Evolutionary conservation across 2,888 invertebrate species (phyloP), one percentile per base, ranked within the genome.

Genomic region (Diloba caeruleocephala): DNA sequence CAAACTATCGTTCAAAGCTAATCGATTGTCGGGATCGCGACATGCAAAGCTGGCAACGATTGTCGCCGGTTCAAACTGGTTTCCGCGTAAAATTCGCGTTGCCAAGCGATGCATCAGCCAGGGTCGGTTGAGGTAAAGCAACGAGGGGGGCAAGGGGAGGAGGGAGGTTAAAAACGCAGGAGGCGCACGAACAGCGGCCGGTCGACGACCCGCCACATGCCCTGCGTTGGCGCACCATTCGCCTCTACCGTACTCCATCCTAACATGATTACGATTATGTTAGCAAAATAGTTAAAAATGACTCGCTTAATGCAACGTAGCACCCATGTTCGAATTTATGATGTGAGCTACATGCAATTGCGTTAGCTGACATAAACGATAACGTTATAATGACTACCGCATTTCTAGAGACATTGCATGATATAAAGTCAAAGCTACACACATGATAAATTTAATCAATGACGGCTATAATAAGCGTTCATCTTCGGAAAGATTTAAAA

Each of bases 131-230:
- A 84, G 85, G 88, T 82, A 84, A 82, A 84, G 85, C 81, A 80
- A 78, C 74, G 76, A 66, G 78, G 81, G 78, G 82, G 79, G 79
- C 81, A 83, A 82, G 84, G 75, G 69, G 74, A 68, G 69, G 74
- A 72, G 81, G 81, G 76, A 73, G 81, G 87, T 85, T 87, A 84
- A 81, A 88, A 89, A 86, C 90, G 89, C 90, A 90, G 89, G 87
- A 90, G 89, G 90, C 88, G 87, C 88, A 85, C 84, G 90, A 90
- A 82, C 89, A 84, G 81, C 89, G 73, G 87, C 81, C 89, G 91
- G 92, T 92, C 92, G 92, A 89, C 92, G 92, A 92, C 92, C 92
- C 86, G 87, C 83, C 85, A 84, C 87, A 83, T 87, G 89, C 90
- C 90, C 89, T 88, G 91, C 87, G 87, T 87, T 78, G 78, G 86